Percentiles rank a stretch among this genome's conserved stretches.
Evolutionary conservation across 2,888 invertebrate species (phyloP).

Genomic region (Seira sanloemensis): DNA sequence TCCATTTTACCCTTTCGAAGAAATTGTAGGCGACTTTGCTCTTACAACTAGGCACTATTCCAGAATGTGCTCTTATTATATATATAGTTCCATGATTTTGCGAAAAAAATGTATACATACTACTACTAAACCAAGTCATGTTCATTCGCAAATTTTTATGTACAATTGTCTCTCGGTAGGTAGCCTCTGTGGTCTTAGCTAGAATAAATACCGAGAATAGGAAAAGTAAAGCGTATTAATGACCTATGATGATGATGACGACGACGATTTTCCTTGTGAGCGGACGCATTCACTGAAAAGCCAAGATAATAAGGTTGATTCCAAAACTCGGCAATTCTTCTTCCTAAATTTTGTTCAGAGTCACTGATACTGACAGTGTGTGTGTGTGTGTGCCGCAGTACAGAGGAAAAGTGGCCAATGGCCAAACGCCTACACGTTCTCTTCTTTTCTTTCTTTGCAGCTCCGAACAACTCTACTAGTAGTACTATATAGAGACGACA

Average conservation of each 20-base stretch:
- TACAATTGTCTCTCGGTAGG: background rate
- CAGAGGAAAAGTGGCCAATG: constrained; percentile 26
- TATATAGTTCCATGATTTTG: background rate
- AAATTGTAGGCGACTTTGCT: background rate
- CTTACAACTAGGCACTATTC: background rate
- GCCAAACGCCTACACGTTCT: constrained; percentile 58
- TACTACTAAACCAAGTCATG: background rate
- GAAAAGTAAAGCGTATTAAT: background rate
- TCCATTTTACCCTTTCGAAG: background rate
- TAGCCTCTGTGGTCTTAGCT: background rate
- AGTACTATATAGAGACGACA: too few relatives aligned
- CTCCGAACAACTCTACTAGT: background rate
- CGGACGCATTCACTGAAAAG: background rate
- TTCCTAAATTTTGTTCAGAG: background rate
- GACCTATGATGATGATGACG: background rate
- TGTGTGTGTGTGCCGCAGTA: background rate
- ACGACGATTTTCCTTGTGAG: background rate
- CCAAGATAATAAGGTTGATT: background rate
- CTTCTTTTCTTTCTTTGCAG: background rate
- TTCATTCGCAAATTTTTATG: background rate
- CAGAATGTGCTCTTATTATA: background rate
- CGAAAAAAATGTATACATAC: background rate
- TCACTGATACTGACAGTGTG: background rate
- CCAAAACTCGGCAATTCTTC: background rate
- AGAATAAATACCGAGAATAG: background rate